Base-by-base conservation (phyloP, 2,113 vertebrate genomes). In the Apteryx owenii region DNA sequence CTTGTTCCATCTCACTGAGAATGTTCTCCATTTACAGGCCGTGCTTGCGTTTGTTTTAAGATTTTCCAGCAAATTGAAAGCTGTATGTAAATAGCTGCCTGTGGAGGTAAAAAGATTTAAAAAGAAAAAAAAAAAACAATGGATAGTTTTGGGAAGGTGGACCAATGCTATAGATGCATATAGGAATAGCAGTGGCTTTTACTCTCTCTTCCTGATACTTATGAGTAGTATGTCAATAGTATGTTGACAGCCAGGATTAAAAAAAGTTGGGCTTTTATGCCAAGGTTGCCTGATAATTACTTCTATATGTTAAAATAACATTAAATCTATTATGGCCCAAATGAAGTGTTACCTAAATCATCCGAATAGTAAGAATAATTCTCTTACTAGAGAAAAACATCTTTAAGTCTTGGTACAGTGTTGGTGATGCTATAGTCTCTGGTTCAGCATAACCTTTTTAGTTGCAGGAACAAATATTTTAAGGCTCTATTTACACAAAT, bases 1-100 rank as follows among this genome's bases (percentile, higher is more conserved):
- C 81, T 54, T 78, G 56, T 86, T 89, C 69, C 25, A 12, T 89
- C 78, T 84, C 61, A 60, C 51, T 79, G 61, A 78, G 29, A 36
- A 60, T 81, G 77, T 60, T 84, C 69, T 92, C 61, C 83, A 22
- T 93, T 86, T 92, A n/a, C 42, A 61, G 51, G 7, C 65, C 90
- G 31, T 50, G 48, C 65, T 23, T 72, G 46, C 78, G 56, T 88
- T 93, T 95, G 56, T 79, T 94, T 84, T 86, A 81, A 66, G 78
- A 84, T 91, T 33, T 95, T 65, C 73, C 61, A 81, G 46, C 14
- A 82, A 80, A 87, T 48, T 89, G 81, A 72, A 91, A 96, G 31
- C 50, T 80, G 25, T 50, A n/a, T 83, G 68, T 90, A 90, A 96
- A 94, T 73, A 78, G 40, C 40, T 94, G 80, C 42, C 36, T 71